Conservation (phyloP, 2,888 invertebrate genomes). For the Synanthedon vespiformis region DNA sequence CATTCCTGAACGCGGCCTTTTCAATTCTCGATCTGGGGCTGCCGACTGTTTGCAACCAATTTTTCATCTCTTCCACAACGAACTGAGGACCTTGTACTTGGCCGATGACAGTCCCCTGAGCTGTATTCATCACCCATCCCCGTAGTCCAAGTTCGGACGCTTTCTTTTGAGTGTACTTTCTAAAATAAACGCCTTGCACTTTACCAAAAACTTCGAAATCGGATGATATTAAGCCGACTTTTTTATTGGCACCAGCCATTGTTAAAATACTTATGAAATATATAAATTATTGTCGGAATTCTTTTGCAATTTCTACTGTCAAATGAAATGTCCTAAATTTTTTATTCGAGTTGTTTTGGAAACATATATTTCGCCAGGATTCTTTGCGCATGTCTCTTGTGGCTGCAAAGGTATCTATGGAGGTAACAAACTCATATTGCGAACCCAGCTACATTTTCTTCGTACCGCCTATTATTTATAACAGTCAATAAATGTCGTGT, state of each 20-base stretch:
- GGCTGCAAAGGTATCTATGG: too few species aligned
- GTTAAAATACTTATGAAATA: neutral
- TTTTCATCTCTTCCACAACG: slow-evolving; percentile 73
- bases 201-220: slow-evolving; percentile 74
- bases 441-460: too few species aligned
- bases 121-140: slow-evolving; percentile 84
- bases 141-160: slow-evolving; percentile 72
- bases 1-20: slow-evolving; percentile 74
- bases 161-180: slow-evolving; percentile 75
- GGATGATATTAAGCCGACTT: slow-evolving; percentile 22
- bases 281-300: neutral
- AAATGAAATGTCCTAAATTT: slow-evolving; percentile 10
- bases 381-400: too few species aligned
- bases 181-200: slow-evolving; percentile 71
- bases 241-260: slow-evolving; percentile 25
- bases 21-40: slow-evolving; percentile 78
- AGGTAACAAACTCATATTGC: too few species aligned
- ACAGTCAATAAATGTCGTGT: too few species aligned
- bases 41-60: slow-evolving; percentile 70
- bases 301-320: neutral
- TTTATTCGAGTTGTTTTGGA: slow-evolving; percentile 25
- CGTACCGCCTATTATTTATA: too few species aligned
- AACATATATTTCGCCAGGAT: slow-evolving; percentile 11
- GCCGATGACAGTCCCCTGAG: slow-evolving; percentile 76
- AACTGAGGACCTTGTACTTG: slow-evolving; percentile 71